These are phyloP conservation scores for Drosophila triauraria DNA, from an alignment of 1,140 invertebrate species.

Conservation along the genomic window DNA sequence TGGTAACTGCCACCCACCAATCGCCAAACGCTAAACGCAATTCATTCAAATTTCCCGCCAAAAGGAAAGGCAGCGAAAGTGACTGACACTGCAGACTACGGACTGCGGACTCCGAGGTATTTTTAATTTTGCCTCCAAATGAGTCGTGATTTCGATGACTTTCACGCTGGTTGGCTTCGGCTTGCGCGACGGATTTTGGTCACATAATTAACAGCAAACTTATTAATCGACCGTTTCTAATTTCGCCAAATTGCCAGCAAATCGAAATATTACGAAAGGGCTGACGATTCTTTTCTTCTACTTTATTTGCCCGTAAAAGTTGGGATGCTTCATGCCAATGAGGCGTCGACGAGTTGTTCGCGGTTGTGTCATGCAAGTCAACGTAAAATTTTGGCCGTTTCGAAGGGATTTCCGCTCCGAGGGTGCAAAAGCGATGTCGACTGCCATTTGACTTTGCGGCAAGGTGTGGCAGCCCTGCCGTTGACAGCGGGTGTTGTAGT, in stretches of 20 bases:
- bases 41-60: constrained; percentile 59
- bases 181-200: constrained; percentile 45
- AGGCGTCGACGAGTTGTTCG: constrained; percentile 22
- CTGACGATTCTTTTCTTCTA: constrained; percentile 5
- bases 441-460: constrained; percentile 66
- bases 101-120: constrained; percentile 48
- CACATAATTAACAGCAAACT: constrained; percentile 75
- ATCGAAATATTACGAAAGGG: constrained; percentile 49
- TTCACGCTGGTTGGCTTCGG: constrained; percentile 45
- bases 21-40: constrained; percentile 68
- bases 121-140: constrained; percentile 71
- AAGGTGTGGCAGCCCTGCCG: constrained; percentile 50
- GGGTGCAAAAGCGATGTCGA: constrained; percentile 16
- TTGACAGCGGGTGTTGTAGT: constrained; percentile 44
- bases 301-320: constrained; percentile 8
- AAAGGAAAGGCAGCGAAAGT: constrained; percentile 9
- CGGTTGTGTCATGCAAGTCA: constrained; percentile 36
- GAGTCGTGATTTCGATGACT: constrained; percentile 37
- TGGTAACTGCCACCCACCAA: constrained; percentile 48
- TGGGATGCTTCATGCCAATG: constrained; percentile 42
- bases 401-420: constrained; percentile 14
- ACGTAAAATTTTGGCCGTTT: constrained; percentile 64
- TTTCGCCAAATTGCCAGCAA: constrained; percentile 72
- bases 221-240: constrained; percentile 70
- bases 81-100: neutral